These are phyloP conservation scores for Mactromeris polynyma DNA, from an alignment of 2,888 invertebrate species.

Conservation along the genomic window DNA sequence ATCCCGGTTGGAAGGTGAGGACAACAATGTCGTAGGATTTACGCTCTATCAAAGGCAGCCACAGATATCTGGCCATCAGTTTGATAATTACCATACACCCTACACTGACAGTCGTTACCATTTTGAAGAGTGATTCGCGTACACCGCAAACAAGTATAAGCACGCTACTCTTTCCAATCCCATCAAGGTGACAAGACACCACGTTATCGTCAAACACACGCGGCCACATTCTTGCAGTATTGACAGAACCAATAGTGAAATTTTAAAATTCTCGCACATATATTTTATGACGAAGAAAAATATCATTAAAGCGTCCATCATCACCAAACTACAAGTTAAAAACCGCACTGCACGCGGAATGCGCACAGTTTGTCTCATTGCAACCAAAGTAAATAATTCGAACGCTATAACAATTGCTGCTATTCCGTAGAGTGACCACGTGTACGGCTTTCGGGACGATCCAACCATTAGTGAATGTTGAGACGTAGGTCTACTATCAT, in stretches of 20 bases:
- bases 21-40: not conserved
- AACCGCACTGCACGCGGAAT: not conserved
- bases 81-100: not conserved
- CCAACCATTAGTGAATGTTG: too few species aligned
- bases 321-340: not conserved
- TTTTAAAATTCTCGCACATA: not conserved
- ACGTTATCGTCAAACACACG: not conserved
- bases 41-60: not conserved
- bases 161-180: not conserved
- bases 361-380: not conserved
- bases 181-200: not conserved
- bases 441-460: not conserved
- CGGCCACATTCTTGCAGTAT: not conserved
- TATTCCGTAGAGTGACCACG: not conserved
- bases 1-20: not conserved
- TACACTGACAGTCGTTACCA: not conserved
- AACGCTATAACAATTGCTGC: not conserved
- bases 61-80: not conserved
- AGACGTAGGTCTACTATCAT: too few species aligned
- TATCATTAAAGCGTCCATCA: not conserved
- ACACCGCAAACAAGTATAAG: not conserved
- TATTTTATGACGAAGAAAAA: not conserved
- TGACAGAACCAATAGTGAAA: not conserved
- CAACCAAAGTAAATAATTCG: not conserved
- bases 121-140: not conserved